These are phyloP conservation scores for Petrolisthes cinctipes DNA, from an alignment of 2,888 invertebrate genomes.

Conservation along the genomic window DNA sequence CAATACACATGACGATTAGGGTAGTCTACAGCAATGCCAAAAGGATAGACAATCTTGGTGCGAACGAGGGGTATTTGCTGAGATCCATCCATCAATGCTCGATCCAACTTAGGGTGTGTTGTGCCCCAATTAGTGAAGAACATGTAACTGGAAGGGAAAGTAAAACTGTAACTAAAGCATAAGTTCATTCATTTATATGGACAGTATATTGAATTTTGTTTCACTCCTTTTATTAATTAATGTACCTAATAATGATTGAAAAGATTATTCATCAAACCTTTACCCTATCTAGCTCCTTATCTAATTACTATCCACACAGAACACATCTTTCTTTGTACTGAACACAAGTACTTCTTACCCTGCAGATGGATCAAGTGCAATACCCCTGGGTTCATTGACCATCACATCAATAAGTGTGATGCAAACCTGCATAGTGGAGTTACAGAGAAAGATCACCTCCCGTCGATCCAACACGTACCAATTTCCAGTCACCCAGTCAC, in stretches of 20 bases:
- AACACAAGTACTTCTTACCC: conserved; percentile 72
- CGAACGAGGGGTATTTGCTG: conserved; percentile 76
- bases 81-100: conserved; percentile 78
- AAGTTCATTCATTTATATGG: not conserved
- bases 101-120: conserved; percentile 76
- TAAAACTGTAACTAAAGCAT: not conserved
- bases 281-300: not conserved
- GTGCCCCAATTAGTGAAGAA: conserved; percentile 85
- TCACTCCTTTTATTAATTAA: too few species aligned
- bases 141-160: conserved; percentile 73
- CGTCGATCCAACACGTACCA: conserved; percentile 85
- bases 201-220: not conserved
- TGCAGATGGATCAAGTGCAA: conserved; percentile 83
- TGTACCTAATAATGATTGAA: too few species aligned
- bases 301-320: not conserved
- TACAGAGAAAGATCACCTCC: conserved; percentile 81
- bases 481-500: conserved; percentile 88
- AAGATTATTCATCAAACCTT: too few species aligned
- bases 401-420: conserved; percentile 78
- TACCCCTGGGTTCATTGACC: conserved; percentile 79
- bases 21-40: conserved; percentile 80
- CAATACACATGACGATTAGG: conserved; percentile 81
- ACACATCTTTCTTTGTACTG: not conserved
- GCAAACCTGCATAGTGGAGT: conserved; percentile 76
- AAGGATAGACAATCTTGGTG: conserved; percentile 82